Evolutionary conservation across 2,888 invertebrate genomes (phyloP).

Genomic region (Syrphus vitripennis): DNA sequence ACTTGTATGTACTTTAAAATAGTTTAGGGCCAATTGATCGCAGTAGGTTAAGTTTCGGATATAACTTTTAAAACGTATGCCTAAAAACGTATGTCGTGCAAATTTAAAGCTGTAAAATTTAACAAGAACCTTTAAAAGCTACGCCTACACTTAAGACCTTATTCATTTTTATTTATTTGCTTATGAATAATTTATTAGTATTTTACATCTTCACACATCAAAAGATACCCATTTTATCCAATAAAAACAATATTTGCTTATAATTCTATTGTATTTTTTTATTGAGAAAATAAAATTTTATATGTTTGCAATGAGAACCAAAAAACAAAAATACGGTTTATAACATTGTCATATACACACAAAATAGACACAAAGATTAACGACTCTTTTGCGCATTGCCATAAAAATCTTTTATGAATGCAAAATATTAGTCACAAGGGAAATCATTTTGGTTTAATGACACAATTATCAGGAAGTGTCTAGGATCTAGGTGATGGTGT

Average conservation of each 20-base stretch:
- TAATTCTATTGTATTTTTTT: slow-evolving; percentile 5
- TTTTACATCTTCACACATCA: slow-evolving; percentile 17
- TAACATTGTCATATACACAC: neutral
- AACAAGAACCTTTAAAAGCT: no score
- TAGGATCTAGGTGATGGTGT: neutral
- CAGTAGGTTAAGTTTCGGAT: no score
- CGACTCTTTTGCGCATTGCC: neutral
- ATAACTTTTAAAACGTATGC: no score
- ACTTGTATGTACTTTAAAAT: no score
- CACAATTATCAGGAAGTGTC: neutral
- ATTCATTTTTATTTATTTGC: neutral
- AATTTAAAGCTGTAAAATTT: no score
- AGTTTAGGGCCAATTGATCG: no score
- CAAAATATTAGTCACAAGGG: neutral
- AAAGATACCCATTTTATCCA: neutral
- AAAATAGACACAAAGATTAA: neutral
- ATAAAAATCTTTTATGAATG: slow-evolving; percentile 11
- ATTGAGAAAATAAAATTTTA: slow-evolving; percentile 3
- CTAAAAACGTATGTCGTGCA: no score
- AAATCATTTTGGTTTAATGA: neutral
- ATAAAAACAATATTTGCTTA: neutral
- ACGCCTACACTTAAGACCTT: no score
- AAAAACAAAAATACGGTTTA: neutral
- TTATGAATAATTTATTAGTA: neutral
- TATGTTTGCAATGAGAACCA: neutral